Evolutionary conservation across 2,888 invertebrate genomes (phyloP), one percentile per base, ranked within the genome.

Genomic region (Masnerella sp.): DNA sequence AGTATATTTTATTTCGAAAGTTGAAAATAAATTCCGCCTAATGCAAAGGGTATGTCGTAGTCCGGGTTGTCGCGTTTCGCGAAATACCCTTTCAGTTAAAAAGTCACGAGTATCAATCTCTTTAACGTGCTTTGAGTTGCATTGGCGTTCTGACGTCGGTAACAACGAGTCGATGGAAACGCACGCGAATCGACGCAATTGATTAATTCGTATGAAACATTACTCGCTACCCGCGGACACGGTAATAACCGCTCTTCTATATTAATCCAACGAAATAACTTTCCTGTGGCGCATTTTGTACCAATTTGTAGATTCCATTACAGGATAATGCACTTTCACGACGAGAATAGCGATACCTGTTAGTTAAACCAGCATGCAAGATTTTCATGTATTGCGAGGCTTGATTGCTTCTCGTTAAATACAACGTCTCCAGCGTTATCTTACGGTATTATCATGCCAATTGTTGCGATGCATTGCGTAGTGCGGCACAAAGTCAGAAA

Each of bases 261-360:
- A 64, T 70, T 70, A 70, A 70, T 64, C 58, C 64, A 51, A 30
- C 36, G 25, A 70, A 62, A 70, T 51, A 64, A 64, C 49, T 64
- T 70, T 47, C 70, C 70, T 61, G 49, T 32, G 54, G 70, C 40
- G 70, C 49, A 62, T 70, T 69, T 62, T 70, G 62, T 62, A 62
- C 56, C 64, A 70, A 64, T 70, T 70, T 70, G 70, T 70, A 70
- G 64, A 70, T 70, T 70, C 70, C 64, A 70, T 70, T 70, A 70
- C 58, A 43, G 56, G 70, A 70, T 70, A 70, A 70, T 58, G 51
- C 17, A 49, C 36, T 62, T 62, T 45, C 62, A 32, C 42, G 42
- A 62, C 56, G 49, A 47, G 62, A 54, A 70, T 49, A 58, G 51
- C 38, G 17, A 45, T 28, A 36, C 45, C 38, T 52, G 58, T 70